Conservation (phyloP, 2,888 invertebrate species). For the Lysandra coridon region DNA sequence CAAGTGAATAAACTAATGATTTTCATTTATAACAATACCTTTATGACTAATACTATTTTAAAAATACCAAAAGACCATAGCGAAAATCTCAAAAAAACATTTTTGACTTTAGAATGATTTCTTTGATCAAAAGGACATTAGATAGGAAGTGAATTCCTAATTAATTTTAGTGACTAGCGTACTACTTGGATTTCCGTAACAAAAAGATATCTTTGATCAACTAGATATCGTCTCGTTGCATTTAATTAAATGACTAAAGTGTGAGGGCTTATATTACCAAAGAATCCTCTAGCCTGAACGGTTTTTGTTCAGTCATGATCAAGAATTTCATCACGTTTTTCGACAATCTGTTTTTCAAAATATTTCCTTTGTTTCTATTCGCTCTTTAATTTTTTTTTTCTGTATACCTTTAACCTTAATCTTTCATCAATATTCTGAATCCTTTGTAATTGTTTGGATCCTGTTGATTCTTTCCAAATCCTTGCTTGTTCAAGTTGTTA, state of each 20-base stretch:
- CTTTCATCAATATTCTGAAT: conserved; percentile 10
- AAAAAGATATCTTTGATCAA: neutral
- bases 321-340: neutral
- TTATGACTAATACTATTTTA: neutral
- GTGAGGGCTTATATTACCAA: neutral
- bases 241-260: neutral
- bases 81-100: no score
- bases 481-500: neutral
- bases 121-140: no score
- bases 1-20: neutral
- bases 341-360: neutral
- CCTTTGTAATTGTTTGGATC: conserved; percentile 2
- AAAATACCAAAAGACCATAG: no score
- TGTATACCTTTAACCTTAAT: neutral
- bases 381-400: neutral
- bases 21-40: neutral
- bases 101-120: no score
- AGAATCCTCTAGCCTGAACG: neutral
- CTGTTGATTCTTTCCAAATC: neutral
- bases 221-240: neutral
- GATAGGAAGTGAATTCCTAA: no score
- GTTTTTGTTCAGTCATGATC: neutral
- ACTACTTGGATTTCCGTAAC: neutral
- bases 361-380: neutral
- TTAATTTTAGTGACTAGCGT: neutral